These are phyloP conservation scores for Myiopsitta monachus DNA, from an alignment of 2,113 vertebrate species.

Conservation along the genomic window DNA sequence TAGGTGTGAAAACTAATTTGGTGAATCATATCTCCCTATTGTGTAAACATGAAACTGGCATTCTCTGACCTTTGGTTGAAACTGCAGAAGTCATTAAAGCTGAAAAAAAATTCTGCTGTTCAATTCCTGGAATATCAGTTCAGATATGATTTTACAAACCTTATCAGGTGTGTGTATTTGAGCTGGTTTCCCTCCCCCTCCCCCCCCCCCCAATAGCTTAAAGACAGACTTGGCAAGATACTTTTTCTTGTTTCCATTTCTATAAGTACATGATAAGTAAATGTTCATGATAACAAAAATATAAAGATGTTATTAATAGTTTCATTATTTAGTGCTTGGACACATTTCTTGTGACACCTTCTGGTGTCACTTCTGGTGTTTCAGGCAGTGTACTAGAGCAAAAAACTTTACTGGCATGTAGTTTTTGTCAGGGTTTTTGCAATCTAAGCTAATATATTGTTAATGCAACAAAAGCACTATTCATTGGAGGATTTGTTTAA, in stretches of 20 bases:
- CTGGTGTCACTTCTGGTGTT: background rate
- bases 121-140: background rate
- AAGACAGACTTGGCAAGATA: background rate
- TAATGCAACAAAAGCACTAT: background rate
- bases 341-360: background rate
- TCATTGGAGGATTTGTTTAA: background rate
- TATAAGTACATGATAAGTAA: background rate
- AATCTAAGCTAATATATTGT: background rate
- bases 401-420: background rate
- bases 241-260: background rate
- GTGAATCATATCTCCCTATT: background rate
- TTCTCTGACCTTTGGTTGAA: background rate
- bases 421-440: background rate
- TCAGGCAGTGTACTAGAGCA: background rate
- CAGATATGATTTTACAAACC: background rate
- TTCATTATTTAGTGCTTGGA: background rate
- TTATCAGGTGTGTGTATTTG: background rate
- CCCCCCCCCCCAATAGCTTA: background rate
- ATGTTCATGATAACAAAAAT: background rate
- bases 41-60: background rate
- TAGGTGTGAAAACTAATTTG: background rate
- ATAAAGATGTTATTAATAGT: background rate
- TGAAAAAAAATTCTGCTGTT: background rate
- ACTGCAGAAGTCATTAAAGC: background rate
- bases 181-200: background rate